Conservation (phyloP, 2,888 invertebrate genomes). For the Oasisia sp. region DNA sequence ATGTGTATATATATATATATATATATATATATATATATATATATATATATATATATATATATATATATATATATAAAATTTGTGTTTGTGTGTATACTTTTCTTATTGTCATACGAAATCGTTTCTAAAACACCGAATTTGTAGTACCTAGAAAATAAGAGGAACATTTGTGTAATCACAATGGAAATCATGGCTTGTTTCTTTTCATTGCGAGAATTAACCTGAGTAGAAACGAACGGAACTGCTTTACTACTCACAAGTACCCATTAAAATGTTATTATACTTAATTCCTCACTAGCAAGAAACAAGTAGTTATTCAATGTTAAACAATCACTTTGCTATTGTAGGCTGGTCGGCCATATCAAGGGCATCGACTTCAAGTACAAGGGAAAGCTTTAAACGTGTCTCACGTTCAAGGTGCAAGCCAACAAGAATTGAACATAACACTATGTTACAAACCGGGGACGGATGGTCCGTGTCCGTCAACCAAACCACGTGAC, state of each 20-base stretch:
- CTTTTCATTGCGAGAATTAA: no score
- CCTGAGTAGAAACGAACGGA: no score
- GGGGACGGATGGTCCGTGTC: neutral
- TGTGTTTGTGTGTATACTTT: no score
- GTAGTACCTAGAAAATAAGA: no score
- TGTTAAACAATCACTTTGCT: neutral
- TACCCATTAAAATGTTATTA: neutral
- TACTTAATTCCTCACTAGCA: neutral
- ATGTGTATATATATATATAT: no score
- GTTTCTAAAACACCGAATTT: no score
- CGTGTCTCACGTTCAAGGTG: neutral
- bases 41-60: no score
- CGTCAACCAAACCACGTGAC: neutral
- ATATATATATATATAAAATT: no score
- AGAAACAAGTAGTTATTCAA: neutral
- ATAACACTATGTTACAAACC: neutral
- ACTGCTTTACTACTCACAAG: neutral
- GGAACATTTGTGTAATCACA: no score
- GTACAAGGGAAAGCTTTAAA: constrained; percentile 34
- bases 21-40: no score
- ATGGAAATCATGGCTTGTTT: no score
- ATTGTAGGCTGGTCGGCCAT: constrained; percentile 34
- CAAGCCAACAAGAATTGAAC: neutral
- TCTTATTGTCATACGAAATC: no score
- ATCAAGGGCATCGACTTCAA: constrained; percentile 35